phyloP scores from a whole-genome alignment of 2,113 vertebrate species.

The Camelus dromedarius region DNA sequence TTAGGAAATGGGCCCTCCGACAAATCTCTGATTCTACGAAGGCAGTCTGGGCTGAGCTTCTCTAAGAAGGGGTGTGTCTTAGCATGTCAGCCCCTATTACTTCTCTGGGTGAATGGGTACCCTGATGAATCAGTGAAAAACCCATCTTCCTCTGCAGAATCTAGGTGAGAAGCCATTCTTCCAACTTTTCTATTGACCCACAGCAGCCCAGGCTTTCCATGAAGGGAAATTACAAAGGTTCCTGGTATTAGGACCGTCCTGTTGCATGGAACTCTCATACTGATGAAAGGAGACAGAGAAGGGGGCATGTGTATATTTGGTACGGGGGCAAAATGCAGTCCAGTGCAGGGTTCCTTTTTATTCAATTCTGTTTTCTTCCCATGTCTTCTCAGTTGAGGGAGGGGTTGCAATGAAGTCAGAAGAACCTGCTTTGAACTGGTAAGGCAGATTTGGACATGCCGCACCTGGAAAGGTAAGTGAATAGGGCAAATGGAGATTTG shows the following conservation, averaged over 20 bases:
- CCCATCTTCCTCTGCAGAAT: neutral
- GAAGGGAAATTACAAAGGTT: neutral
- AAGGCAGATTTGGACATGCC: neutral
- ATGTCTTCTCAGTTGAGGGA: neutral
- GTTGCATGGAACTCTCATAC: neutral
- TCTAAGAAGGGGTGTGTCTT: neutral
- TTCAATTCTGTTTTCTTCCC: neutral
- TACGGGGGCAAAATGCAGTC: neutral
- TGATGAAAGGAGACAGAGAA: neutral
- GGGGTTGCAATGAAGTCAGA: neutral
- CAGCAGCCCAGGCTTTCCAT: neutral
- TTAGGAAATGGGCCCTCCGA: neutral
- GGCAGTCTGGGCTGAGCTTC: neutral
- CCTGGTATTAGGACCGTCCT: neutral
- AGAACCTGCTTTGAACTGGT: neutral
- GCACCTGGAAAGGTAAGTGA: neutral
- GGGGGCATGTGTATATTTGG: neutral
- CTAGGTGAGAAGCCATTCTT: neutral
- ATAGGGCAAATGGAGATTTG: neutral
- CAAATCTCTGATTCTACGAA: neutral
- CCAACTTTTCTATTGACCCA: neutral
- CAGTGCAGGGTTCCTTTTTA: neutral
- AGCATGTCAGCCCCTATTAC: neutral
- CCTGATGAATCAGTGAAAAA: neutral
- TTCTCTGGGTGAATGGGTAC: neutral